A percentile compares a stretch with the other conserved stretches of the same genome.
Evolutionary conservation across 2,888 invertebrate genomes (phyloP).

Genomic region (Dryococelus australis): DNA sequence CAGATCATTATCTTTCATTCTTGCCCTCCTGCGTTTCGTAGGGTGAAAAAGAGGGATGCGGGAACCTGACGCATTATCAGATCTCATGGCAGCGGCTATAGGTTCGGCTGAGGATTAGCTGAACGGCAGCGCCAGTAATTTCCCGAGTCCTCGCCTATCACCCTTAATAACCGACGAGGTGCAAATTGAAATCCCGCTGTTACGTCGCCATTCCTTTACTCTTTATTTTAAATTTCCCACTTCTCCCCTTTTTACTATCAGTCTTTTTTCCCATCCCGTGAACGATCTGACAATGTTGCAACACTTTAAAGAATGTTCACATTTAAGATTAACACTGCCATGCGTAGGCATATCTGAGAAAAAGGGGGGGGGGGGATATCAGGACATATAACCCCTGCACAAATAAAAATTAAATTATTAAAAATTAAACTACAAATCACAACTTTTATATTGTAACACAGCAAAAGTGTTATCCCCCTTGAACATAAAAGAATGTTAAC

Average conservation of each 20-base stretch:
- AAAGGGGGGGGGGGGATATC: too few species aligned
- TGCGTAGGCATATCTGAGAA: too few species aligned
- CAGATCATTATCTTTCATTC: neutral
- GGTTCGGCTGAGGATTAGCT: neutral
- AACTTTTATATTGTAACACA: too few species aligned
- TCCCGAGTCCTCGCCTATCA: neutral
- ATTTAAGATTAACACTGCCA: too few species aligned
- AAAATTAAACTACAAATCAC: too few species aligned
- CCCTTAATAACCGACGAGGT: neutral
- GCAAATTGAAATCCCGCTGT: neutral
- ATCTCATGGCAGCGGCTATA: neutral
- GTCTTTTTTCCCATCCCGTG: neutral
- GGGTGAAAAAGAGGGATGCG: neutral
- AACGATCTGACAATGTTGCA: slow-evolving; percentile 6
- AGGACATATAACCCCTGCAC: too few species aligned
- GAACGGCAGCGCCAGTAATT: neutral
- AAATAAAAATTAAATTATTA: too few species aligned
- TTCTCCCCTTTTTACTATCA: neutral
- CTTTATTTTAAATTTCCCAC: neutral
- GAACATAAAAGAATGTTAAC: too few species aligned
- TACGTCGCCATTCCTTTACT: neutral
- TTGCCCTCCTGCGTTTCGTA: neutral
- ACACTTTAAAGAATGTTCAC: neutral
- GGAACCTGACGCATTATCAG: neutral
- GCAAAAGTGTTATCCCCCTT: too few species aligned